Evolutionary conservation across 2,113 vertebrate genomes (phyloP).

Genomic region (Siphamia tubifer): DNA sequence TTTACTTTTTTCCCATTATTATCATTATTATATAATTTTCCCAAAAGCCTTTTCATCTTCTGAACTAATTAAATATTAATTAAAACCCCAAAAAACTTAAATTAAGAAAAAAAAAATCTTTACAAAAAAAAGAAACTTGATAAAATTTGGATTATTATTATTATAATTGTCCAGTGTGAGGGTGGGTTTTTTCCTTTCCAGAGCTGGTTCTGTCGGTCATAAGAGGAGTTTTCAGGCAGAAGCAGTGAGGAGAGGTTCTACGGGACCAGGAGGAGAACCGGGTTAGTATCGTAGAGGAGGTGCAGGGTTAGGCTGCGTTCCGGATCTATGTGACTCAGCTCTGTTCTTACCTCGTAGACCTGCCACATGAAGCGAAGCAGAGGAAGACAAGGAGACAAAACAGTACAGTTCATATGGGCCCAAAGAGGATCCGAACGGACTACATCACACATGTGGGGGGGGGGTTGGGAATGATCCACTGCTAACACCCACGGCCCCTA

Average conservation of each 20-base stretch:
- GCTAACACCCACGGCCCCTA: conserved; percentile 32
- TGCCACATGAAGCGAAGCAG: conserved; percentile 89
- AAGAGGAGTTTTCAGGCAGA: conserved; percentile 13
- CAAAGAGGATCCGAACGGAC: background rate
- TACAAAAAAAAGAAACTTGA: too few relatives aligned
- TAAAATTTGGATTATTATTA: too few relatives aligned
- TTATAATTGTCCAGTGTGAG: conserved; percentile 6
- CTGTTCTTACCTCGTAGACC: conserved; percentile 98
- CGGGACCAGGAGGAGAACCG: background rate
- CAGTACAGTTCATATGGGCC: conserved; percentile 70
- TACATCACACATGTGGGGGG: too few relatives aligned
- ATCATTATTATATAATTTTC: background rate
- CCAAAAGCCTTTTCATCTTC: background rate
- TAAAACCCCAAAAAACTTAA: too few relatives aligned
- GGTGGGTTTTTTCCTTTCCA: conserved; percentile 13
- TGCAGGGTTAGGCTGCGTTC: conserved; percentile 61
- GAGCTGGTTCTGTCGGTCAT: conserved; percentile 23
- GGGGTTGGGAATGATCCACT: conserved; percentile 28
- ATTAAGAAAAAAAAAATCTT: too few relatives aligned
- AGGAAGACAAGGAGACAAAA: conserved; percentile 78
- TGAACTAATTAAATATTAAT: too few relatives aligned
- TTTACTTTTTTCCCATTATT: background rate
- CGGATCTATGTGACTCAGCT: conserved; percentile 54
- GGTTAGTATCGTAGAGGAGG: conserved; percentile 67
- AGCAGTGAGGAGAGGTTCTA: conserved; percentile 18